Percentiles rank a stretch among this genome's conserved stretches.
phyloP scores from a whole-genome alignment of 2,888 invertebrate genomes.

The Pemphredon lugubris region DNA sequence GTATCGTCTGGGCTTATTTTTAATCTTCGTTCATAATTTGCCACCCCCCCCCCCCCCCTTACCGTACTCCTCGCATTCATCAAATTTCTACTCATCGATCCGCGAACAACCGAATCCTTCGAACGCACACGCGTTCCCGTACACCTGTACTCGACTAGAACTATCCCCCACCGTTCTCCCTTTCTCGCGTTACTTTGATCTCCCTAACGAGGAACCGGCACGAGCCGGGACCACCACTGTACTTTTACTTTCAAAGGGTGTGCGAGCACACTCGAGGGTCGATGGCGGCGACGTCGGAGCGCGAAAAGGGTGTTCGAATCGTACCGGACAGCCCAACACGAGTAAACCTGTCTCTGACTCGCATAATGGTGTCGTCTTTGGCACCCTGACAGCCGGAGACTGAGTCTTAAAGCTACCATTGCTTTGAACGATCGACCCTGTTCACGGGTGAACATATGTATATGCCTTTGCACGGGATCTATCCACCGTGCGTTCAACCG shows the following conservation, averaged over 20 bases:
- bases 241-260: conserved; percentile 43
- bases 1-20: no score
- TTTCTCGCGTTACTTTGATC: conserved; percentile 47
- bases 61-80: no score
- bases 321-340: conserved; percentile 30
- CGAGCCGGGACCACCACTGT: conserved; percentile 17
- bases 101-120: no score
- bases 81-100: no score
- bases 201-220: conserved; percentile 40
- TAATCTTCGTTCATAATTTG: no score
- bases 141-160: not conserved
- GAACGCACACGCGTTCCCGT: not conserved
- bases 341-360: conserved; percentile 11
- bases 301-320: conserved; percentile 11
- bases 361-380: conserved; percentile 40
- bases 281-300: no score
- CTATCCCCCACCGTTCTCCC: conserved; percentile 10
- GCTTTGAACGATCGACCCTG: conserved; percentile 27
- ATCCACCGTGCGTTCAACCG: not conserved
- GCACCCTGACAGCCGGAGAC: conserved; percentile 5
- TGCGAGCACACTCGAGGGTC: conserved; percentile 17
- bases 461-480: conserved; percentile 10
- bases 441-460: conserved; percentile 31
- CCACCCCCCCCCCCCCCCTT: no score
- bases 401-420: conserved; percentile 25